These are phyloP conservation scores for Aldrovandia affinis DNA, from an alignment of 2,797 vertebrate species.

Conservation along the genomic window DNA sequence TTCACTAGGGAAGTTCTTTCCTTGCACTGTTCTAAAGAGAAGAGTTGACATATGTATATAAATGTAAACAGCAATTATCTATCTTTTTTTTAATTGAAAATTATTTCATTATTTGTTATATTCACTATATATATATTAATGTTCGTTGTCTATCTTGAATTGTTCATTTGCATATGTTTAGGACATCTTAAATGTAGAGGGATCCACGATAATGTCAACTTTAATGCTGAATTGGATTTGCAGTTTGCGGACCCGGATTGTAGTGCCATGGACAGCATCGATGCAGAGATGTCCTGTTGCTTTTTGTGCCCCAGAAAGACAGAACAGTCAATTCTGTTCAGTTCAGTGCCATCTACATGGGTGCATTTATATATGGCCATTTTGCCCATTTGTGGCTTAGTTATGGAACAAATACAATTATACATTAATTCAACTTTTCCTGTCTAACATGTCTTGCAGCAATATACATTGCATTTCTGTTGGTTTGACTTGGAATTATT, in stretches of 20 bases:
- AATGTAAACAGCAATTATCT: slow-evolving; percentile 13
- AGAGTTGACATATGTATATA: slow-evolving; percentile 4
- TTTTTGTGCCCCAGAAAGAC: background rate
- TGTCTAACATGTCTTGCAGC: background rate
- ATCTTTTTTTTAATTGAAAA: background rate
- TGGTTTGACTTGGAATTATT: background rate
- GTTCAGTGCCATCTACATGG: background rate
- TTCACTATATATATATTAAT: background rate
- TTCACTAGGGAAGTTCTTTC: background rate
- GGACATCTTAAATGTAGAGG: slow-evolving; percentile 9
- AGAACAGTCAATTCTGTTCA: too few relatives aligned
- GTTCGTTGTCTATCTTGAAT: background rate
- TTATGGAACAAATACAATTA: background rate
- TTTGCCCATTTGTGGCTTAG: background rate
- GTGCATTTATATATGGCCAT: background rate
- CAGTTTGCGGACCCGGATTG: background rate
- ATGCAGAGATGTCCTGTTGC: background rate
- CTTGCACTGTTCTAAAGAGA: slow-evolving; percentile 10
- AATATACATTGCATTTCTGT: background rate
- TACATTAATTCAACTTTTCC: background rate
- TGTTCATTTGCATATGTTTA: slow-evolving; percentile 8
- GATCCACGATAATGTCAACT: slow-evolving; percentile 1
- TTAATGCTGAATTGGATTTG: background rate
- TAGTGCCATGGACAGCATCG: background rate
- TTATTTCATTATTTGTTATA: background rate